Evolutionary conservation across 2,888 invertebrate genomes (phyloP).

Genomic region (Trachelus iudaicus): DNA sequence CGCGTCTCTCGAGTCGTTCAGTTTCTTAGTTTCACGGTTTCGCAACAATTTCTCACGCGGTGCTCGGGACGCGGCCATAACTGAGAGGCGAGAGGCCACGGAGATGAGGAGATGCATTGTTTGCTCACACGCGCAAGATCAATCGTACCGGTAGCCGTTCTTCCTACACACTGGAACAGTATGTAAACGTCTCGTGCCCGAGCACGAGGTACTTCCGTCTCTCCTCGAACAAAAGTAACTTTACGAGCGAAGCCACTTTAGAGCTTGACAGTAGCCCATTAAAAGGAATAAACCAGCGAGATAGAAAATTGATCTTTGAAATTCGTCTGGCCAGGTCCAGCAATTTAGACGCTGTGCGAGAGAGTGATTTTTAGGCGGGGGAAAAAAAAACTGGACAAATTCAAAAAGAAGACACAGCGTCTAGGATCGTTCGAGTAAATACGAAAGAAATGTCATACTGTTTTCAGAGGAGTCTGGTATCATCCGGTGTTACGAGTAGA

Average conservation of each 20-base stretch:
- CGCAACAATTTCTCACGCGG: slow-evolving; percentile 7
- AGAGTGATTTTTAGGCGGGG: neutral
- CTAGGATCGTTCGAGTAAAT: neutral
- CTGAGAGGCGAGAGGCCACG: slow-evolving; percentile 4
- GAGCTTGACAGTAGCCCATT: neutral
- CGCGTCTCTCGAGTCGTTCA: neutral
- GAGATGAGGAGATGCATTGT: slow-evolving; percentile 8
- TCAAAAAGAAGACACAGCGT: neutral
- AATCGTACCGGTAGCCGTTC: slow-evolving; percentile 1
- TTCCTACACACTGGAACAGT: neutral
- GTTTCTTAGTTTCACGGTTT: neutral
- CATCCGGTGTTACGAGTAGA: neutral
- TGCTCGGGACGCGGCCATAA: neutral
- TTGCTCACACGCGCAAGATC: slow-evolving; percentile 10
- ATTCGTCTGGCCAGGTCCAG: neutral
- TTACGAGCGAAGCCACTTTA: neutral
- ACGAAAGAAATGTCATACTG: neutral
- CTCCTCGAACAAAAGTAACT: neutral
- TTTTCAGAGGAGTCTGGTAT: neutral
- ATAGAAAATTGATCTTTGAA: neutral
- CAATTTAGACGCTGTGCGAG: neutral
- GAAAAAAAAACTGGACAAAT: neutral
- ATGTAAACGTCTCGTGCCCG: neutral
- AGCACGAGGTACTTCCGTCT: neutral
- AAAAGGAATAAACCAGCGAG: neutral